Evolutionary conservation across 2,888 invertebrate species (phyloP).

Genomic region (Parnassius apollo): DNA sequence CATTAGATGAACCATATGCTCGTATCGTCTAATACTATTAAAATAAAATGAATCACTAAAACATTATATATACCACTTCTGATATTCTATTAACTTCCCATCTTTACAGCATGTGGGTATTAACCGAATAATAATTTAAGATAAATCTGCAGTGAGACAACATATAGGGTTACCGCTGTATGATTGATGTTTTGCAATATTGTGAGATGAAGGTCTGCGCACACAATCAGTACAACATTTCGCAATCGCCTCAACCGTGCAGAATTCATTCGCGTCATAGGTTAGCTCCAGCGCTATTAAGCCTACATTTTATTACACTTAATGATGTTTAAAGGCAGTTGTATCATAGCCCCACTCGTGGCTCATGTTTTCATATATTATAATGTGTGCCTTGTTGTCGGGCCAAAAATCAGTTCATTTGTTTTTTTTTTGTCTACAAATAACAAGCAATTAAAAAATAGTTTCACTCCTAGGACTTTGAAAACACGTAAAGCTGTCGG

Average conservation of each 20-base stretch:
- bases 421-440: too few species aligned
- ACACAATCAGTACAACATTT: conserved; percentile 5
- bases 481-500: too few species aligned
- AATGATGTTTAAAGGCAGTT: conserved; percentile 13
- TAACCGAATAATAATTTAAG: not conserved
- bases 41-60: too few species aligned
- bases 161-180: conserved; percentile 1
- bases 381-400: too few species aligned
- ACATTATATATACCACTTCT: not conserved
- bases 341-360: conserved; percentile 9
- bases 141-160: conserved; percentile 2
- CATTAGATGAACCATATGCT: too few species aligned
- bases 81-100: not conserved
- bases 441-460: too few species aligned
- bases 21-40: too few species aligned
- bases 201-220: conserved; percentile 19
- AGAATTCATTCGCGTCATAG: conserved; percentile 19
- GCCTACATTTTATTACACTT: conserved; percentile 23
- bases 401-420: too few species aligned
- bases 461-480: too few species aligned
- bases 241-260: conserved; percentile 14
- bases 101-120: not conserved
- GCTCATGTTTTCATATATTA: not conserved
- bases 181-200: conserved; percentile 22
- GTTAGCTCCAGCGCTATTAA: conserved; percentile 21